phyloP scores from a whole-genome alignment of 2,888 invertebrate genomes.

The Polyommatus iphigenia region DNA sequence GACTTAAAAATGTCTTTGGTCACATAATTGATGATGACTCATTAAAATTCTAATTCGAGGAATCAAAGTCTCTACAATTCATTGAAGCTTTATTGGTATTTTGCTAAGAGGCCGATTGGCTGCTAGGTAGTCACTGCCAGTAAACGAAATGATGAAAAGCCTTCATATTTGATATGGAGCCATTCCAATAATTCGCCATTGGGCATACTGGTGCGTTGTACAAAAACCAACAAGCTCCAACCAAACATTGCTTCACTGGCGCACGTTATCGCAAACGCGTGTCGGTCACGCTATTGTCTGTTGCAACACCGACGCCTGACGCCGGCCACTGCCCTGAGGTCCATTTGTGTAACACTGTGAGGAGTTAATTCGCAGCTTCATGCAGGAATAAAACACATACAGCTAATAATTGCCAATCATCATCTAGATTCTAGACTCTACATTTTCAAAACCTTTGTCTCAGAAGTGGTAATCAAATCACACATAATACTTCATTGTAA shows the following conservation, averaged over 20 bases:
- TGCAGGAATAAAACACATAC: background rate
- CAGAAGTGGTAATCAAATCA: background rate
- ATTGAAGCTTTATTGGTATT: background rate
- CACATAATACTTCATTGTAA: too few relatives aligned
- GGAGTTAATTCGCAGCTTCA: background rate
- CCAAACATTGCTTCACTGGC: conserved; percentile 22
- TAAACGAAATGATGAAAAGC: background rate
- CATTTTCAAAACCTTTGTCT: background rate
- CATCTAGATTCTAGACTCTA: background rate
- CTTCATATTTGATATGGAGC: background rate
- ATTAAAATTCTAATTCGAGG: background rate
- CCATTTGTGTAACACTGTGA: background rate
- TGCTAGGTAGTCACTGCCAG: background rate
- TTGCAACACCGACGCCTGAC: conserved; percentile 25
- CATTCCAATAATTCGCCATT: background rate
- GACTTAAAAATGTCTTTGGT: background rate
- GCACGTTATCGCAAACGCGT: conserved; percentile 28
- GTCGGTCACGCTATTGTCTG: conserved; percentile 31
- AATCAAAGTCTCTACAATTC: background rate
- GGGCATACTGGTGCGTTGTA: background rate
- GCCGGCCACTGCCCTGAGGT: background rate
- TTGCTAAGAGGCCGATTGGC: background rate
- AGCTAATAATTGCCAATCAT: background rate
- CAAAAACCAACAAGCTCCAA: conserved; percentile 7
- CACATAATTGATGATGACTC: background rate